Evolutionary conservation across 2,113 vertebrate species (phyloP).

Genomic region (Nesospiza acunhae): DNA sequence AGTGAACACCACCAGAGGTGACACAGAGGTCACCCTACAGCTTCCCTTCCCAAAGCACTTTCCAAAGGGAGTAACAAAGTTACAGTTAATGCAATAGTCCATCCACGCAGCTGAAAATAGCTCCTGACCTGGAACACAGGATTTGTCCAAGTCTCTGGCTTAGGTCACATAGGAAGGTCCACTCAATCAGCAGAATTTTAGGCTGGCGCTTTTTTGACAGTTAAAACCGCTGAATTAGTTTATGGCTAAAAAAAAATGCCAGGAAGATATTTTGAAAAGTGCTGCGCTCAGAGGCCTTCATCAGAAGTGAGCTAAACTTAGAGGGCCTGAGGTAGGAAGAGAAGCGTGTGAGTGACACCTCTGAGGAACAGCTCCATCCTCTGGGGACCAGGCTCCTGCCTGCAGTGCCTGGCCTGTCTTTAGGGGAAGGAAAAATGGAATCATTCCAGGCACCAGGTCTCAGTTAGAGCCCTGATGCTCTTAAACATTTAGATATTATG

Average conservation of each 20-base stretch:
- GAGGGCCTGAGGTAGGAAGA: background rate
- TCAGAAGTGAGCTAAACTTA: background rate
- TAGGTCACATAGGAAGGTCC: background rate
- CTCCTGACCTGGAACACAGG: background rate
- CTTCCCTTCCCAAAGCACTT: background rate
- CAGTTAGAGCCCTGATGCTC: background rate
- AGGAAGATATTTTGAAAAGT: background rate
- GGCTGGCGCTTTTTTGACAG: background rate
- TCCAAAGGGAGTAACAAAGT: slow-evolving; percentile 16
- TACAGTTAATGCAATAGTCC: background rate
- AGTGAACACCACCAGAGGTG: background rate
- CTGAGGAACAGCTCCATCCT: background rate
- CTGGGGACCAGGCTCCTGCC: background rate
- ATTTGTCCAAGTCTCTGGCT: background rate
- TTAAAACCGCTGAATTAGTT: background rate
- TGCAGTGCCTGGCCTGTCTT: no score
- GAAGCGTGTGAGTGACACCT: background rate
- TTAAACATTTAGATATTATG: background rate
- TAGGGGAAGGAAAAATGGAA: background rate
- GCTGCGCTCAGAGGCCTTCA: background rate
- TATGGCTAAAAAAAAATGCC: background rate
- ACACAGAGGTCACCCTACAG: slow-evolving; percentile 4
- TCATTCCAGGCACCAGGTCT: background rate
- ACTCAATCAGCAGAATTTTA: background rate
- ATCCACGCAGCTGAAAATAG: background rate